Evolutionary conservation across 37 sponge, comb jelly and placozoan species (phyloP).

Genomic region (Beroe forskalii): DNA sequence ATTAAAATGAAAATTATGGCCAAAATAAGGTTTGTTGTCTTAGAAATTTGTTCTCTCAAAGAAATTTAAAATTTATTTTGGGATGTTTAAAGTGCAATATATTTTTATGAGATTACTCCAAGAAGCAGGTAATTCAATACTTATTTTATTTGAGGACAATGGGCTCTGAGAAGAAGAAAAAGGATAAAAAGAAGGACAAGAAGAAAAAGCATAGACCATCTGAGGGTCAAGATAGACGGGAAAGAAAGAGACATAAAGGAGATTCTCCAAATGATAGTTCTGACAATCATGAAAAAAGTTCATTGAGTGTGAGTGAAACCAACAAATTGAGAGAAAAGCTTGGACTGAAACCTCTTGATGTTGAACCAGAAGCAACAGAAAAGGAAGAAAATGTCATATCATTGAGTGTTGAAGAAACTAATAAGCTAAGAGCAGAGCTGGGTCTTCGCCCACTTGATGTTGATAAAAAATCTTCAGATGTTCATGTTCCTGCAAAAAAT

Average conservation of each 20-base stretch:
- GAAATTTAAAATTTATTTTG: too few relatives aligned
- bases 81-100: too few relatives aligned
- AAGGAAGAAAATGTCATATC: conserved; percentile 61
- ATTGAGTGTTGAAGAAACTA: conserved; percentile 81
- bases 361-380: background rate
- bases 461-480: conserved; percentile 66
- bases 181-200: conserved; percentile 38
- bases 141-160: background rate
- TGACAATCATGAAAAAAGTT: background rate
- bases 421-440: conserved; percentile 78
- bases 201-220: conserved; percentile 18
- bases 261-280: background rate
- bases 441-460: conserved; percentile 85
- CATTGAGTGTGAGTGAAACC: conserved; percentile 34
- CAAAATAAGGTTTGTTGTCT: too few relatives aligned
- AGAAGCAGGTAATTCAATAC: too few relatives aligned
- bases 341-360: conserved; percentile 25
- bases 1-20: too few relatives aligned
- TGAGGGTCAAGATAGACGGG: background rate
- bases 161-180: conserved; percentile 49
- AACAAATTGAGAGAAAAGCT: conserved; percentile 51
- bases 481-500: conserved; percentile 86
- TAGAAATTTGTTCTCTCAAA: too few relatives aligned
- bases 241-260: background rate
- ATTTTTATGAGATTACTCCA: too few relatives aligned